A percentile compares a stretch with the other conserved stretches of the same genome.
Evolutionary conservation across 2,113 vertebrate species (phyloP).

Genomic region (Labeo catla): DNA sequence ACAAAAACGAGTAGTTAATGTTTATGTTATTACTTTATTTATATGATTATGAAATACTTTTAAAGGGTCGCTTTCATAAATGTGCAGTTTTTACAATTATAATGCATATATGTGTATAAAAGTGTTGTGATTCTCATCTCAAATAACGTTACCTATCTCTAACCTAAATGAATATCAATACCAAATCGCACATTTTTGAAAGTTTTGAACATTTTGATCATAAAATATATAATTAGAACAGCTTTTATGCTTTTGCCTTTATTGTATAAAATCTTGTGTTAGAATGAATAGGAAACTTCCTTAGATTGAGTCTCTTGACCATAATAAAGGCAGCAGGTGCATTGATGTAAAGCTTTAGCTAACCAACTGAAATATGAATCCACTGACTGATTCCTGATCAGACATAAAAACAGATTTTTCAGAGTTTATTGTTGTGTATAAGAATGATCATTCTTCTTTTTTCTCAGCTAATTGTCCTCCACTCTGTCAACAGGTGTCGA

Average conservation of each 20-base stretch:
- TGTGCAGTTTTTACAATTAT: neutral
- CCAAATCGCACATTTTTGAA: too few relatives aligned
- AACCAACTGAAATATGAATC: neutral
- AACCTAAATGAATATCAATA: neutral
- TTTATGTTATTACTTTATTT: neutral
- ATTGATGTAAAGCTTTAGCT: neutral
- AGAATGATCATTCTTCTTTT: neutral
- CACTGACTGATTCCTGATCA: neutral
- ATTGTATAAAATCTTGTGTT: neutral
- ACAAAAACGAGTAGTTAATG: neutral
- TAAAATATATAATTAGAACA: neutral
- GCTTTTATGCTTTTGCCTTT: neutral
- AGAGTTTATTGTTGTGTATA: neutral
- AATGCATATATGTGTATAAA: neutral
- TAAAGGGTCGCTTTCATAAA: neutral
- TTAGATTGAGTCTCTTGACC: neutral
- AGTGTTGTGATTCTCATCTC: neutral
- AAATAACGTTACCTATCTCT: neutral
- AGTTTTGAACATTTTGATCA: neutral
- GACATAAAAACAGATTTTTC: neutral
- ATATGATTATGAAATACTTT: neutral
- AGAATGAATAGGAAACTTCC: neutral
- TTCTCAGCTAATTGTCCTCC: neutral
- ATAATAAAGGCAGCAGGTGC: neutral
- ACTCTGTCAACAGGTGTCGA: slow-evolving; percentile 61